Evolutionary conservation across 2,113 vertebrate species (phyloP).

Genomic region (Leptosomus discolor): DNA sequence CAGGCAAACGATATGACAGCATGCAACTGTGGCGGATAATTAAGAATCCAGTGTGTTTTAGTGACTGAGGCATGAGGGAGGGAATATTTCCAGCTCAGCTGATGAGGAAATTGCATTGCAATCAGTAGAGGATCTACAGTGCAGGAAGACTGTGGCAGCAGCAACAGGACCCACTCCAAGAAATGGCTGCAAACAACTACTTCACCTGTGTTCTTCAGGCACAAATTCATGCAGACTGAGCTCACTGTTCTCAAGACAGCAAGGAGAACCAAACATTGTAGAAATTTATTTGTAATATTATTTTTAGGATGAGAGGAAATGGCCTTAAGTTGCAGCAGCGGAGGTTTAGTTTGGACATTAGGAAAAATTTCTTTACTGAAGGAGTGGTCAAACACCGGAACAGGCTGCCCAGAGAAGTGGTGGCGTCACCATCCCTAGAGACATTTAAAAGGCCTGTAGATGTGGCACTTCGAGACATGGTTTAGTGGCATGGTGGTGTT

Average conservation of each 20-base stretch:
- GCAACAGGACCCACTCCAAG: not conserved
- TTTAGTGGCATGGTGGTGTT: too few relatives aligned
- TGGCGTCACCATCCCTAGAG: too few relatives aligned
- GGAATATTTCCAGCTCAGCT: not conserved
- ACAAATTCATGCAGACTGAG: not conserved
- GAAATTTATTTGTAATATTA: not conserved
- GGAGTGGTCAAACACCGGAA: too few relatives aligned
- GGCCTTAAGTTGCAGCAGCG: too few relatives aligned
- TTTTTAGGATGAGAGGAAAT: too few relatives aligned
- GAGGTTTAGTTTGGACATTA: too few relatives aligned
- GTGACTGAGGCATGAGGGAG: not conserved
- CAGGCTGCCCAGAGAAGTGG: too few relatives aligned
- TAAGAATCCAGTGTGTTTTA: not conserved
- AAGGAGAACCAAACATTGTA: not conserved
- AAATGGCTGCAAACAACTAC: not conserved
- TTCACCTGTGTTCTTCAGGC: not conserved
- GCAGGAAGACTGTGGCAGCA: not conserved
- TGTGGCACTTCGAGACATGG: too few relatives aligned
- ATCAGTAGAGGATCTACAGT: not conserved
- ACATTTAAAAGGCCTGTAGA: too few relatives aligned
- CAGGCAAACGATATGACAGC: rapidly evolving
- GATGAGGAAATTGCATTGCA: not conserved
- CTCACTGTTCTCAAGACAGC: not conserved
- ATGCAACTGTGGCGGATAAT: not conserved
- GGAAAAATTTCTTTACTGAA: too few relatives aligned